phyloP scores from a whole-genome alignment of 1,140 invertebrate species.

The Dysdera silvatica region DNA sequence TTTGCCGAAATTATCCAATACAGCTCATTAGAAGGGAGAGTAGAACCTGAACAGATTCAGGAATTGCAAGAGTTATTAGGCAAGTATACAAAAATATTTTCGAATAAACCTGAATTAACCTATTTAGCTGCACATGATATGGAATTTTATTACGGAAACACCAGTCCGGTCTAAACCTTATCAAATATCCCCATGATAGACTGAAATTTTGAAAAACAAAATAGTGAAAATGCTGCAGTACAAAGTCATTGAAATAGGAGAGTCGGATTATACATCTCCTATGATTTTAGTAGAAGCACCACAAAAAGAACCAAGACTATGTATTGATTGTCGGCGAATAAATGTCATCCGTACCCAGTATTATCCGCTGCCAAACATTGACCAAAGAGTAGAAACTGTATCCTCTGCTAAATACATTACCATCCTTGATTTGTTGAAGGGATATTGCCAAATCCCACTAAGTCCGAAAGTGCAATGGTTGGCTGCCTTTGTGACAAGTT shows the following conservation, averaged over 20 bases:
- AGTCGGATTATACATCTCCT: constrained; percentile 3
- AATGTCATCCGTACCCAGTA: background rate
- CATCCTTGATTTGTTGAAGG: background rate
- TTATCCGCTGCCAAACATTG: background rate
- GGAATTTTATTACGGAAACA: background rate
- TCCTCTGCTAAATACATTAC: background rate
- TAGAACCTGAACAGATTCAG: no score
- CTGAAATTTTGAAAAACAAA: constrained; percentile 12
- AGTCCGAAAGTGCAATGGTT: background rate
- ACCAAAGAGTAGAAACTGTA: background rate
- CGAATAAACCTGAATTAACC: background rate
- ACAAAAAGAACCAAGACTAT: background rate
- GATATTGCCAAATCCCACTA: background rate
- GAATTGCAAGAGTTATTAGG: no score
- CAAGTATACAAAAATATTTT: no score
- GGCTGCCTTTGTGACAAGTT: background rate
- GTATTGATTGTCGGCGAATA: background rate
- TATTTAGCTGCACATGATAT: background rate
- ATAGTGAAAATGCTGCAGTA: constrained; percentile 2
- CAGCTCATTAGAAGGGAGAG: no score
- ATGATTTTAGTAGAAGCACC: constrained; percentile 12
- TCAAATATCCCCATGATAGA: background rate
- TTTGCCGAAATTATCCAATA: no score
- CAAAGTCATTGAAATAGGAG: background rate
- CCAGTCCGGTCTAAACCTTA: background rate